Percentiles rank a stretch among this genome's conserved stretches.
Evolutionary conservation across 2,888 invertebrate genomes (phyloP).

Genomic region (Drymonia ruficornis): DNA sequence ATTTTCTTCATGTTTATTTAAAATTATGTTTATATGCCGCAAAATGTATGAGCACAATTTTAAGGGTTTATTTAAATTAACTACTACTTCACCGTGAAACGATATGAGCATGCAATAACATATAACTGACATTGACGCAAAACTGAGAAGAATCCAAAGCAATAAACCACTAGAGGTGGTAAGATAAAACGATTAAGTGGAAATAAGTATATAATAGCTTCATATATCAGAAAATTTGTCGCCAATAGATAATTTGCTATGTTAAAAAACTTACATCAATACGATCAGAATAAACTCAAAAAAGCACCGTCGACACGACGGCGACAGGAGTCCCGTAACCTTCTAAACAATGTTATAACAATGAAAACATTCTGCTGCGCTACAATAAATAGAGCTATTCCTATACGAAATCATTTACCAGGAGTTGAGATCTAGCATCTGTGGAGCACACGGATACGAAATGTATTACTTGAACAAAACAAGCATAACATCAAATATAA

Average conservation of each 20-base stretch:
- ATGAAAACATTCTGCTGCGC: neutral
- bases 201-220: neutral
- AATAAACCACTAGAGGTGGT: neutral
- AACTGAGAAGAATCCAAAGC: neutral
- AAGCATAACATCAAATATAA: neutral
- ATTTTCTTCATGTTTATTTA: no score
- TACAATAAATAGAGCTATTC: neutral
- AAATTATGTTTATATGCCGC: no score
- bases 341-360: neutral
- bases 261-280: neutral
- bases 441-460: slow-evolving; percentile 1
- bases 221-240: neutral
- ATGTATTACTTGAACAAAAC: slow-evolving; percentile 1
- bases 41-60: no score
- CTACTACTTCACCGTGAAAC: neutral
- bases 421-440: neutral
- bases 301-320: neutral
- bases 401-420: neutral
- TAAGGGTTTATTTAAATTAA: neutral
- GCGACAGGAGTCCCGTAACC: neutral
- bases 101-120: slow-evolving; percentile 4
- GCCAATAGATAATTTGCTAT: slow-evolving; percentile 1
- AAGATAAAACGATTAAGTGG: neutral
- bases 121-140: neutral
- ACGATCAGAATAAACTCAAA: neutral